Conservation (phyloP, 2,113 vertebrate genomes). For the Nibea coibor region DNA sequence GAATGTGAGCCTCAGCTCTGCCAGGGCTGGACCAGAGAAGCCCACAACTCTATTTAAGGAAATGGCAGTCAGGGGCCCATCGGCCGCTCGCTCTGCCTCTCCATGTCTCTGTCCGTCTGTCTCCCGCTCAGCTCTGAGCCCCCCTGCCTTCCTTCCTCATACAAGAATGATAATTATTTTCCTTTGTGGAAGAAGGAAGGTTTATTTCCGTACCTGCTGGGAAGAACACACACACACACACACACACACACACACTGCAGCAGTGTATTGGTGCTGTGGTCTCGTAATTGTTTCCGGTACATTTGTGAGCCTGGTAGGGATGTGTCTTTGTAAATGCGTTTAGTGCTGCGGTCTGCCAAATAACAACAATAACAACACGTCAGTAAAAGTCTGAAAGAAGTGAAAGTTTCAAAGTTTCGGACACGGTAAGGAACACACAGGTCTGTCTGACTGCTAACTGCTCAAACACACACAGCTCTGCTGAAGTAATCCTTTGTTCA, state of each 20-base stretch:
- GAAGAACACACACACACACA: conserved; percentile 26
- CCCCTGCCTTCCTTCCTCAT: conserved; percentile 45
- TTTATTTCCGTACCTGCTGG: conserved; percentile 71
- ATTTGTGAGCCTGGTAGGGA: conserved; percentile 32
- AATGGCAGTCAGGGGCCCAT: conserved; percentile 75
- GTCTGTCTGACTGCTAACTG: neutral
- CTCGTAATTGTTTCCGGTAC: conserved; percentile 41
- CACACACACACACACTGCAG: neutral
- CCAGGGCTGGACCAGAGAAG: conserved; percentile 71
- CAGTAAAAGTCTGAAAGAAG: neutral
- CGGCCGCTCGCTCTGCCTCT: conserved; percentile 42
- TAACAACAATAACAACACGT: conserved; percentile 6
- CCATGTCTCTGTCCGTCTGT: conserved; percentile 41
- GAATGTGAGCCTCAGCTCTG: conserved; percentile 79
- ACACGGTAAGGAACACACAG: neutral
- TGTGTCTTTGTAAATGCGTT: conserved; percentile 27
- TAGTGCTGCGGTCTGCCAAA: conserved; percentile 22
- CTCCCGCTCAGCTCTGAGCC: conserved; percentile 26
- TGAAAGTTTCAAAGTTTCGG: neutral
- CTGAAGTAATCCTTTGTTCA: no score
- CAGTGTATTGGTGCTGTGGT: conserved; percentile 12
- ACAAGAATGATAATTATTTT: conserved; percentile 71
- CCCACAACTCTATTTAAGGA: conserved; percentile 84
- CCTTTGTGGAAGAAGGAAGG: conserved; percentile 64
- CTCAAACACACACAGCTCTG: neutral